These are phyloP conservation scores for Psilopogon haemacephalus DNA, from an alignment of 2,113 vertebrate genomes.

Conservation along the genomic window DNA sequence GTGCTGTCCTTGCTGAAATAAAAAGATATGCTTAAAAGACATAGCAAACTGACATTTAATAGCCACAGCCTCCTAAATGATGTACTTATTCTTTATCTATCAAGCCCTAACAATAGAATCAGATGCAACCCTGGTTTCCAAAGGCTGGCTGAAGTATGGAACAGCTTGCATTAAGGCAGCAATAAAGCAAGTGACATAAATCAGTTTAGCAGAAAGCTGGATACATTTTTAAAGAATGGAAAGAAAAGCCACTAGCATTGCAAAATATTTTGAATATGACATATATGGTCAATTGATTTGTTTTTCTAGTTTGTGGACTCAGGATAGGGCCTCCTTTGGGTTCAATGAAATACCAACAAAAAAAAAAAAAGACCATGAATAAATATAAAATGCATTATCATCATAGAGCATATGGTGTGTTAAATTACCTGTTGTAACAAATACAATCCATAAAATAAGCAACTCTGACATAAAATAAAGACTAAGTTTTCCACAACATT, in stretches of 20 bases:
- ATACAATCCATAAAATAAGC: constrained; percentile 36
- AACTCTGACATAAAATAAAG: neutral
- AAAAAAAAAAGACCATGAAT: neutral
- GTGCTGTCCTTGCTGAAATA: neutral
- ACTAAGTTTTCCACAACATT: neutral
- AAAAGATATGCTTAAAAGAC: constrained; percentile 4
- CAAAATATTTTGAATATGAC: constrained; percentile 39
- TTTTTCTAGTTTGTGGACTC: constrained; percentile 29
- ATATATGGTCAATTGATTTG: constrained; percentile 53
- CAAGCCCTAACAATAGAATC: constrained; percentile 11
- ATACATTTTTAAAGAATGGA: constrained; percentile 28
- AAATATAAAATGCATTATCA: constrained; percentile 57
- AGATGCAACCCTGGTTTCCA: constrained; percentile 29
- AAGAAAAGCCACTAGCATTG: constrained; percentile 36
- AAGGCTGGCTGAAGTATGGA: constrained; percentile 32
- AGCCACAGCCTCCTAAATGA: neutral
- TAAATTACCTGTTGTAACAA: constrained; percentile 49
- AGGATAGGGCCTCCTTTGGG: constrained; percentile 32
- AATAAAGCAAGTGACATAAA: constrained; percentile 39
- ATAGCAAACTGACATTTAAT: constrained; percentile 2
- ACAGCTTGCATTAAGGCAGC: constrained; percentile 33
- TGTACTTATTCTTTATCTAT: neutral
- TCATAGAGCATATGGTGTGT: constrained; percentile 35
- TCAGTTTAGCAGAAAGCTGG: constrained; percentile 51
- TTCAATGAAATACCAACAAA: constrained; percentile 48